Percentiles rank a stretch among this genome's conserved stretches.
phyloP scores from a whole-genome alignment of 2,113 vertebrate species.

The Callorhinus ursinus region DNA sequence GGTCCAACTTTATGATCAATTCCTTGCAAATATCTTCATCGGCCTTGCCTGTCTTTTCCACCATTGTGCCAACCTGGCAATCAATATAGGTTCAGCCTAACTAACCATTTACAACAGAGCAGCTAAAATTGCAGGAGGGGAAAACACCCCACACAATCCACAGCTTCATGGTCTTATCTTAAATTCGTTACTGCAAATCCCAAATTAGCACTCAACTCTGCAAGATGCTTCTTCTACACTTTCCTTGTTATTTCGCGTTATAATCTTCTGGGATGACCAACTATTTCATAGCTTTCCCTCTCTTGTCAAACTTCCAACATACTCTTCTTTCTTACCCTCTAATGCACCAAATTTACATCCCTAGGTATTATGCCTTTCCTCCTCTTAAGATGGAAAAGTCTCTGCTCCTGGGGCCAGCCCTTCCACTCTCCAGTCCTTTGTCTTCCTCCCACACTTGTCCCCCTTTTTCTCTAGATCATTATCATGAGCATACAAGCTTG shows the following conservation, averaged over 20 bases:
- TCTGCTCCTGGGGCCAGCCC: not conserved
- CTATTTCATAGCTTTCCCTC: not conserved
- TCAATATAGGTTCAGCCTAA: not conserved
- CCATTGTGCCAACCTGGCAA: not conserved
- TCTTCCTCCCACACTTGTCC: not conserved
- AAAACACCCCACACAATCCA: too few species aligned
- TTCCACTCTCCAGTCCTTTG: not conserved
- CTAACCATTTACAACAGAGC: not conserved
- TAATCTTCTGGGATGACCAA: not conserved
- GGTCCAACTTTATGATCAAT: not conserved
- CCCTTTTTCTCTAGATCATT: not conserved
- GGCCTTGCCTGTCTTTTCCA: not conserved
- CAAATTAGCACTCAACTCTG: not conserved
- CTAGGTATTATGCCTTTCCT: not conserved
- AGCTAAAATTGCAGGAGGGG: not conserved
- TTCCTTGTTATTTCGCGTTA: not conserved
- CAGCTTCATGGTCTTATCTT: not conserved
- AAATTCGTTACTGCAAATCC: not conserved
- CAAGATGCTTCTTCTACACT: not conserved
- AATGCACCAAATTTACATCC: not conserved
- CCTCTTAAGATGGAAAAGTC: not conserved
- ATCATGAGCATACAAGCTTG: not conserved
- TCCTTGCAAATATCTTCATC: not conserved
- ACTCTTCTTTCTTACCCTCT: not conserved
- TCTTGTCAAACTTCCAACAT: not conserved